Evolutionary conservation across 2,888 invertebrate species (phyloP), one percentile per base, ranked within the genome.

Genomic region (Drosophila yooni): DNA sequence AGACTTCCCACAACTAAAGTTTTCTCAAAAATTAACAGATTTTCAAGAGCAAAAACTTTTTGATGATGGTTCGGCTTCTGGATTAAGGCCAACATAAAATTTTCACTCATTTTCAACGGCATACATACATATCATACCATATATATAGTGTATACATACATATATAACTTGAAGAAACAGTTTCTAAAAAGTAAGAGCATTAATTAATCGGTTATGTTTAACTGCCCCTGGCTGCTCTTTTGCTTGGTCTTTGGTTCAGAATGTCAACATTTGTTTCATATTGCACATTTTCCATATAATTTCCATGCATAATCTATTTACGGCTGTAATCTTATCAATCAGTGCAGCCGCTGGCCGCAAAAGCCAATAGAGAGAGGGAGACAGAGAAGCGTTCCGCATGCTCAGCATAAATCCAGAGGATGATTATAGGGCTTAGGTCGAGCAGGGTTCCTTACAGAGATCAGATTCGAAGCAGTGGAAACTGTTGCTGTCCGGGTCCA

Each of bases 261-360:
- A 88, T 88, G 72, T 74, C 78, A 86, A 79, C 88, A 88, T 89
- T 88, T 88, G 88, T 89, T 85, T 79, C 81, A 74, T 68, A 79
- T 81, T 82, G 68, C 85, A 70, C 64, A 76, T 73, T 79, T 79
- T 75, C 74, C 71, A 59, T 69, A 77, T 89, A 88, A 89, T 90
- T 90, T 84, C 67, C 76, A 83, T 74, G 76, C 75, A 75, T 82
- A 91, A 91, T 90, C 91, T 86, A 78, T 88, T 84, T 88, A 84
- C 66, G 77, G 70, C 69, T 71, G 74, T 81, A 82, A 89, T 88
- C 83, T 82, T 88, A 82, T 88, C 79, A 83, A 84, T 88, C 88
- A 84, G 86, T 67, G 27, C 63, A 59, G 27, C 38, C 27, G 10
- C 50, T 50, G 50, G 46, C 63, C 63, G 21, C 63, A 63, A 46